Evolutionary conservation across 2,113 vertebrate species (phyloP).

Genomic region (Nycticryphes semicollaris): DNA sequence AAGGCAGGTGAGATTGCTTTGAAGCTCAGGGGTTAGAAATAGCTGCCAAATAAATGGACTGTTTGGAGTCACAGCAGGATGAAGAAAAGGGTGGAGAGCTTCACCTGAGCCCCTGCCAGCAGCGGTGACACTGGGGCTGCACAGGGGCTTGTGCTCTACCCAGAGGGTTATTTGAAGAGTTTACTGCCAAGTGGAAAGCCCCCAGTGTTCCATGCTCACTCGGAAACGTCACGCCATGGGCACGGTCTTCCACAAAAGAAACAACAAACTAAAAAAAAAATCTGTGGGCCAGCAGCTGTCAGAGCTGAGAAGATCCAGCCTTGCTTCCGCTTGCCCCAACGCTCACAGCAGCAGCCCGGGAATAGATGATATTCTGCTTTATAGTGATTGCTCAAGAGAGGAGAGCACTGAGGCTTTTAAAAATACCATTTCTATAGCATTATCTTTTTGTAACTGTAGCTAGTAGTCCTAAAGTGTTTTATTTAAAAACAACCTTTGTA

Average conservation of each 20-base stretch:
- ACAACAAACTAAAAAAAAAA: background rate
- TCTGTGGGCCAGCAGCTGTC: background rate
- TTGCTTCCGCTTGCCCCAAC: background rate
- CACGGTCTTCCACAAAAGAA: background rate
- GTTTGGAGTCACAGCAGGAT: accelerated
- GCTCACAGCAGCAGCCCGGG: background rate
- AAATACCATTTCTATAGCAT: background rate
- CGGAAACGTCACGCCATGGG: background rate
- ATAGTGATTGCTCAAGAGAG: background rate
- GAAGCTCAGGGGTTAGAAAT: background rate
- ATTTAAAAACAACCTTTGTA: background rate
- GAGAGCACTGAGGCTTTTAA: background rate
- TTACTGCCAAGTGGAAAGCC: background rate
- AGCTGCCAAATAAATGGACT: background rate
- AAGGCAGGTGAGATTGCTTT: background rate
- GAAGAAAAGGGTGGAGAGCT: background rate
- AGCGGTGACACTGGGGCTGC: accelerated
- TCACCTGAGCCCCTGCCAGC: background rate
- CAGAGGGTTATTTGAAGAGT: background rate
- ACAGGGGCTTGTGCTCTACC: background rate
- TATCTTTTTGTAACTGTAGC: background rate
- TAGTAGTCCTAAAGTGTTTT: background rate
- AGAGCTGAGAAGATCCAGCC: background rate
- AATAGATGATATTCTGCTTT: background rate
- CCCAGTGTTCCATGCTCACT: background rate